A percentile compares a stretch with the other conserved stretches of the same genome.
These are phyloP conservation scores for Pseudolycoriella hygida DNA, from an alignment of 2,888 invertebrate genomes.

Conservation along the genomic window DNA sequence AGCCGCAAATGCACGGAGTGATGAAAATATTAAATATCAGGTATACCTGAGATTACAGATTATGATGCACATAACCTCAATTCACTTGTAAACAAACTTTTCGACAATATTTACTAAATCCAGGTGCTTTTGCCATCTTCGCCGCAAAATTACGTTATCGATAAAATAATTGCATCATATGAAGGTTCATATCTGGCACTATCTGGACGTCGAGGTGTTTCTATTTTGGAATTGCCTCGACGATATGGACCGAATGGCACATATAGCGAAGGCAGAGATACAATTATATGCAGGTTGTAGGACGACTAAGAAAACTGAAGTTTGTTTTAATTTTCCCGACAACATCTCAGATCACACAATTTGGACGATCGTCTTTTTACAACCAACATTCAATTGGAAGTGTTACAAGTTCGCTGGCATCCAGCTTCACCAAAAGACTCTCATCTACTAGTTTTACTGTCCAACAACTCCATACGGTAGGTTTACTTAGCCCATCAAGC, in stretches of 20 bases:
- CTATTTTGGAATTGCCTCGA: slow-evolving; percentile 47
- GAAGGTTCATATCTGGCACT: slow-evolving; percentile 44
- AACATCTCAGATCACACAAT: slow-evolving; percentile 40
- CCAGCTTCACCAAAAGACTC: slow-evolving; percentile 60
- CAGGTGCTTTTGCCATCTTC: slow-evolving; percentile 46
- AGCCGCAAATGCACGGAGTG: slow-evolving; percentile 24
- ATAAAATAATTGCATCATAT: slow-evolving; percentile 41
- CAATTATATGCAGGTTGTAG: slow-evolving; percentile 41
- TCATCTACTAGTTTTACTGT: slow-evolving; percentile 62
- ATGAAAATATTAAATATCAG: slow-evolving; percentile 30
- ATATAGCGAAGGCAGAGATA: slow-evolving; percentile 44
- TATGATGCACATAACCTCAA: too few relatives aligned
- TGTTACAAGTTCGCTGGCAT: slow-evolving; percentile 69
- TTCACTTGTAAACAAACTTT: too few relatives aligned
- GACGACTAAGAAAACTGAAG: too few relatives aligned
- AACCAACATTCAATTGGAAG: slow-evolving; percentile 46
- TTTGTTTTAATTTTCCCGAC: too few relatives aligned
- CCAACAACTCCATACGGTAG: slow-evolving; percentile 73
- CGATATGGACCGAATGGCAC: slow-evolving; percentile 46
- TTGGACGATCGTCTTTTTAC: slow-evolving; percentile 57
- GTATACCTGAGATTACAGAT: slow-evolving; percentile 23
- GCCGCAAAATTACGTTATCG: slow-evolving; percentile 45
- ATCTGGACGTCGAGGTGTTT: slow-evolving; percentile 44
- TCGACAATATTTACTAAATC: not conserved
- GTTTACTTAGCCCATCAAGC: slow-evolving; percentile 9